phyloP scores from a whole-genome alignment of 92 coral and sea anemone species.

The Metridium senile region DNA sequence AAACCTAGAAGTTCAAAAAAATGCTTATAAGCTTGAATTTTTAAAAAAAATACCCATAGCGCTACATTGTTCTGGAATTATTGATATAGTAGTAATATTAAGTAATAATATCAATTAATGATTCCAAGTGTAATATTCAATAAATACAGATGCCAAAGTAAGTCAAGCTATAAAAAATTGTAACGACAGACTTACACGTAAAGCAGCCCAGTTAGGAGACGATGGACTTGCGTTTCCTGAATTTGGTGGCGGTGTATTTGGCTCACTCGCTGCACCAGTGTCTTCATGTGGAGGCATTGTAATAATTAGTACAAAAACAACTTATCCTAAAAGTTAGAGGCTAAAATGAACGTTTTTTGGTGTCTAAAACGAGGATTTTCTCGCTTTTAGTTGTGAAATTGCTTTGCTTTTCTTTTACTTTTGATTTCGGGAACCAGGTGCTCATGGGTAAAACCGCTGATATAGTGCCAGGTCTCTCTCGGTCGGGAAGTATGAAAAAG shows the following conservation, averaged over 20 bases:
- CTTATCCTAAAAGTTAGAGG: neutral
- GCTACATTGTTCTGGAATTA: too few relatives aligned
- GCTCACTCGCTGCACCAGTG: constrained; percentile 36
- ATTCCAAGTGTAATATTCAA: too few relatives aligned
- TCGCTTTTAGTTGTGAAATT: neutral
- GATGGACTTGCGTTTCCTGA: constrained; percentile 13
- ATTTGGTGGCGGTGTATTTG: constrained; percentile 2
- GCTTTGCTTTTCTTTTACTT: neutral
- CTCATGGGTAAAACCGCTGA: constrained; percentile 34
- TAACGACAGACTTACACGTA: constrained; percentile 20
- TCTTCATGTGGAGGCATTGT: constrained; percentile 48
- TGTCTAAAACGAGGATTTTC: neutral
- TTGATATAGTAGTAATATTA: too few relatives aligned
- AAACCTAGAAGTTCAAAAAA: too few relatives aligned
- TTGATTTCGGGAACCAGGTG: constrained; percentile 21
- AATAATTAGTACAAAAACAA: neutral
- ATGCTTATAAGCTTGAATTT: too few relatives aligned
- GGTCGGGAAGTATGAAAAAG: too few relatives aligned
- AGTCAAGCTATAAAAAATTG: neutral
- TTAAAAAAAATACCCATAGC: too few relatives aligned
- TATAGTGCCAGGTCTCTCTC: constrained; percentile 3
- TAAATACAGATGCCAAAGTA: neutral
- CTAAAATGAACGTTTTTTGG: neutral
- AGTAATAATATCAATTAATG: too few relatives aligned
- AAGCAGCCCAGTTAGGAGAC: constrained; percentile 37